Evolutionary conservation across 2,797 vertebrate species (phyloP).

Genomic region (Chiroxiphia lanceolata): DNA sequence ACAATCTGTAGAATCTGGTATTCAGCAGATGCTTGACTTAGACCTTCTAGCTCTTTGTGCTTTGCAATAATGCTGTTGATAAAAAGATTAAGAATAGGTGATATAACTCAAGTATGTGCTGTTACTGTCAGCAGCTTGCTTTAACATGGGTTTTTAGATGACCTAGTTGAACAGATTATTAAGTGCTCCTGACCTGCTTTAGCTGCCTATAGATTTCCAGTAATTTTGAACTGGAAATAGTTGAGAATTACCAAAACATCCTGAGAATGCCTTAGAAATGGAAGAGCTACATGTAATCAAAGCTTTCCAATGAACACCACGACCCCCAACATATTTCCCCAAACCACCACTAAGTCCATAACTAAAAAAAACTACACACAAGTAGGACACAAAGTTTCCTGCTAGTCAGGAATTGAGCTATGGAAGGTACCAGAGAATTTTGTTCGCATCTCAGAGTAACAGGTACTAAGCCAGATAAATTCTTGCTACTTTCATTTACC

Average conservation of each 20-base stretch:
- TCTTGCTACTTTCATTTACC: not conserved
- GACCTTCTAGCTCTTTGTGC: constrained; percentile 90
- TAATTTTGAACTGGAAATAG: not conserved
- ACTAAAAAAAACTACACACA: not conserved
- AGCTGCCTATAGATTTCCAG: not conserved
- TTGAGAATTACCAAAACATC: not conserved
- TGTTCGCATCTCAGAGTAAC: not conserved
- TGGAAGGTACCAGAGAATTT: not conserved
- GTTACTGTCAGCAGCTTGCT: not conserved
- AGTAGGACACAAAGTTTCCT: not conserved
- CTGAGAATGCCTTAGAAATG: not conserved
- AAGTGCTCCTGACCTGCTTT: constrained; percentile 6
- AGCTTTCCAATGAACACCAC: not conserved
- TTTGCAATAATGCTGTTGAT: constrained; percentile 85
- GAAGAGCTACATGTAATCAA: not conserved
- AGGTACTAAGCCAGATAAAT: not conserved
- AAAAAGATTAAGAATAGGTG: not conserved
- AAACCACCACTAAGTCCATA: not conserved
- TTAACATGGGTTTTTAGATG: not conserved
- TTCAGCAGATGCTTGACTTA: constrained; percentile 87
- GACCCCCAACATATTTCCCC: not conserved
- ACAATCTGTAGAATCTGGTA: constrained; percentile 94
- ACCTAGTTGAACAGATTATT: not conserved
- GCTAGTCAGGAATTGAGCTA: not conserved
- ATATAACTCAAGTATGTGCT: not conserved